A percentile compares a stretch with the other conserved stretches of the same genome.
phyloP scores from a whole-genome alignment of 2,797 vertebrate genomes.

The Mormyrus hasselquistii region DNA sequence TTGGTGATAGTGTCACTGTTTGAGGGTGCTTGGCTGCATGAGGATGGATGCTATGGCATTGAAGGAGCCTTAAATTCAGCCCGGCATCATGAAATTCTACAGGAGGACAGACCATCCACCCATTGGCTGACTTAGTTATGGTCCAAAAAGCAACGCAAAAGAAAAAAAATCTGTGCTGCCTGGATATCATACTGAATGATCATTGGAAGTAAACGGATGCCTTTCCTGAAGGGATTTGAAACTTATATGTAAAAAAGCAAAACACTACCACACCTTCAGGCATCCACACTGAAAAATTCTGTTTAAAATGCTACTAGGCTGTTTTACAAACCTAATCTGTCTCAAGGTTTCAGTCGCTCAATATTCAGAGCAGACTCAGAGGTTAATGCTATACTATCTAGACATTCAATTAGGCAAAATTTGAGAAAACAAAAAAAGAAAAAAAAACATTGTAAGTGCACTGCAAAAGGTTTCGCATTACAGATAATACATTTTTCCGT shows the following conservation, averaged over 20 bases:
- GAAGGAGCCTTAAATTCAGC: background rate
- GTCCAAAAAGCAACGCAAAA: background rate
- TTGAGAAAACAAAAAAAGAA: background rate
- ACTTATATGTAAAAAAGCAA: background rate
- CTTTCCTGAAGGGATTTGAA: background rate
- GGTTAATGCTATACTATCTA: background rate
- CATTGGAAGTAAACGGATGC: background rate
- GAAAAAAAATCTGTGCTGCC: background rate
- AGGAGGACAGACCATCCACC: background rate
- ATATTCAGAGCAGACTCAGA: background rate
- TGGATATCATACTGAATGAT: background rate
- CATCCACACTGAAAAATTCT: background rate
- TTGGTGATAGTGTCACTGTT: background rate
- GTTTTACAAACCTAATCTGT: background rate
- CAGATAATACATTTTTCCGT: conserved; percentile 4
- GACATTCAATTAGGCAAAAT: conserved; percentile 14
- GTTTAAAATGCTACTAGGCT: background rate
- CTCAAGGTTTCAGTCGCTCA: background rate
- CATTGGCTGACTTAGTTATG: background rate
- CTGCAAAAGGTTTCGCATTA: background rate
- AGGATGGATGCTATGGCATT: background rate
- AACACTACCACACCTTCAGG: background rate
- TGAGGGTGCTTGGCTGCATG: background rate
- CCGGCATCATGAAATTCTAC: background rate
- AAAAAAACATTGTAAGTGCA: background rate